Percentiles rank a stretch among this genome's conserved stretches.
phyloP scores from a whole-genome alignment of 2,797 vertebrate genomes.

The Nothura maculosa region DNA sequence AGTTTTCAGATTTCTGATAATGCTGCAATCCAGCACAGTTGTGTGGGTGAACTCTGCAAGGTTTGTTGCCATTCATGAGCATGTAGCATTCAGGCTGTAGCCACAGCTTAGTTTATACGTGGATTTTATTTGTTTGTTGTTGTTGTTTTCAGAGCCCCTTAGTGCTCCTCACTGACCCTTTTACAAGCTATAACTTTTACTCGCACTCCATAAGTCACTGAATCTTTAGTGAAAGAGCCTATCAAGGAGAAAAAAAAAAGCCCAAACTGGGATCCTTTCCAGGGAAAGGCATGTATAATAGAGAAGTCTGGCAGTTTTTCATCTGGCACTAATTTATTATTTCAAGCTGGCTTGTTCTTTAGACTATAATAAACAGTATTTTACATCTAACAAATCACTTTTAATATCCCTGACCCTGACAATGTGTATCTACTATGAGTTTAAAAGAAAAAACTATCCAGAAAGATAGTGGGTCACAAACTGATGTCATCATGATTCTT shows the following conservation, averaged over 20 bases:
- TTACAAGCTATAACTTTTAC: conserved; percentile 69
- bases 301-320: conserved; percentile 58
- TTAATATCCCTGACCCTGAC: conserved; percentile 63
- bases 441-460: conserved; percentile 26
- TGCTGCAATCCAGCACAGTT: conserved; percentile 37
- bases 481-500: not conserved
- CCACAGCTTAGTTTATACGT: conserved; percentile 11
- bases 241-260: not conserved
- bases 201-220: conserved; percentile 73
- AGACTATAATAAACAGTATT: conserved; percentile 61
- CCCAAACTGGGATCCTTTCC: conserved; percentile 60
- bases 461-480: conserved; percentile 31
- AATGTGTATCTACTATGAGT: conserved; percentile 52
- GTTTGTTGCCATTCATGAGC: conserved; percentile 56
- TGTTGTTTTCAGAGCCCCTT: conserved; percentile 61
- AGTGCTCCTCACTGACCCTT: conserved; percentile 62
- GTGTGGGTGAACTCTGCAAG: not conserved
- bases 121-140: conserved; percentile 56
- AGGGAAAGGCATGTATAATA: conserved; percentile 63
- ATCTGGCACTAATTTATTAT: conserved; percentile 74
- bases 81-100: conserved; percentile 13
- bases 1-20: conserved; percentile 59
- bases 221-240: conserved; percentile 59
- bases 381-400: conserved; percentile 68
- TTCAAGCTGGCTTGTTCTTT: conserved; percentile 73